phyloP scores from a whole-genome alignment of 2,113 vertebrate species.

The Pseudolaguvia tuberculata region DNA sequence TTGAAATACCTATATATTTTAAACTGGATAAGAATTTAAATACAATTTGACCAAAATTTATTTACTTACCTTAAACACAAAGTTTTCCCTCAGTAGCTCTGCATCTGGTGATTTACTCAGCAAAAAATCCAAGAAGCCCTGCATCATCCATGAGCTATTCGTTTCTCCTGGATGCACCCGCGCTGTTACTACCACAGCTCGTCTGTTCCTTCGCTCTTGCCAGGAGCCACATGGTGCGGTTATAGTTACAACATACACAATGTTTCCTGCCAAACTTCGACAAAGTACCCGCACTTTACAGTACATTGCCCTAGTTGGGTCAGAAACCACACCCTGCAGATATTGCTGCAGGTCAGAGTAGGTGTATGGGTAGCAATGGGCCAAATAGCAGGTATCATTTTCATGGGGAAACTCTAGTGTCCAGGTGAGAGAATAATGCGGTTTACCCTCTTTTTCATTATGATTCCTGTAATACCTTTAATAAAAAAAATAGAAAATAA shows the following conservation, averaged over 20 bases:
- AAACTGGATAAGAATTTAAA: too few relatives aligned
- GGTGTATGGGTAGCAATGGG: slow-evolving; percentile 89
- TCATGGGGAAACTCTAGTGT: slow-evolving; percentile 75
- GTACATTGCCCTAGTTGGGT: slow-evolving; percentile 64
- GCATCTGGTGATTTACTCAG: slow-evolving; percentile 77
- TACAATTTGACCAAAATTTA: not conserved
- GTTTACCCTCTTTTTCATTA: slow-evolving; percentile 43
- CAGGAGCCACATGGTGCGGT: slow-evolving; percentile 58
- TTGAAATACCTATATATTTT: too few relatives aligned
- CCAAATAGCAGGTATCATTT: slow-evolving; percentile 83
- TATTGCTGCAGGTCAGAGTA: slow-evolving; percentile 80
- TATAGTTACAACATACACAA: slow-evolving; percentile 77
- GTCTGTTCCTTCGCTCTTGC: slow-evolving; percentile 59
- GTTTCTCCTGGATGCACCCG: slow-evolving; percentile 85
- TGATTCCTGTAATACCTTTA: slow-evolving; percentile 68
- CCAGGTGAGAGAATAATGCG: slow-evolving; percentile 79
- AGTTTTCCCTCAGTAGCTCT: slow-evolving; percentile 76
- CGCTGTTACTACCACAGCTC: slow-evolving; percentile 79
- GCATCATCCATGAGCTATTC: slow-evolving; percentile 86
- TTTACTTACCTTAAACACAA: slow-evolving; percentile 78
- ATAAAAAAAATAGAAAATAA: not conserved
- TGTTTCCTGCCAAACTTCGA: slow-evolving; percentile 82
- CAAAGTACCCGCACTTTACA: slow-evolving; percentile 78
- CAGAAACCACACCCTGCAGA: slow-evolving; percentile 63
- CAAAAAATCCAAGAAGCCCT: slow-evolving; percentile 83